Evolutionary conservation across 2,888 invertebrate species (phyloP).

Genomic region (Latrodectus elegans): DNA sequence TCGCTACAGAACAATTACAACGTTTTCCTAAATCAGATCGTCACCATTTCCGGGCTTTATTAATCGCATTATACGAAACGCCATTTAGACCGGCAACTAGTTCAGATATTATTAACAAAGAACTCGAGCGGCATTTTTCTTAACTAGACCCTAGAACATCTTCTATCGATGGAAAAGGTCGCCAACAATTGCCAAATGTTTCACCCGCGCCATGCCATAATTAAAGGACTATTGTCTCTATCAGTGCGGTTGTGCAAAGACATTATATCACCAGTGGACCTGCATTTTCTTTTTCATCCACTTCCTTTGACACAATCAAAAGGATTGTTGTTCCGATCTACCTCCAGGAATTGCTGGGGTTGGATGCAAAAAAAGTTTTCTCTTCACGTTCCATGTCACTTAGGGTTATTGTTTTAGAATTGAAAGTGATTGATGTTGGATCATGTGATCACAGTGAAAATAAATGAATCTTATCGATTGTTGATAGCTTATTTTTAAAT

Average conservation of each 20-base stretch:
- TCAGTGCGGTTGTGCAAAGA: neutral
- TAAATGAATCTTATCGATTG: no score
- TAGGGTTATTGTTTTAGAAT: no score
- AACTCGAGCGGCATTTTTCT: neutral
- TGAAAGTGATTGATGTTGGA: no score
- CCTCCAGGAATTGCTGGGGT: no score
- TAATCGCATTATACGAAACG: neutral
- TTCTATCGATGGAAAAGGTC: neutral
- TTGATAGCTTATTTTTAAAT: no score
- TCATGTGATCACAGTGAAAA: no score
- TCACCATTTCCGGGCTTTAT: neutral
- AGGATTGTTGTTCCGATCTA: neutral
- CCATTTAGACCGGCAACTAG: neutral
- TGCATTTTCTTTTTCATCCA: neutral
- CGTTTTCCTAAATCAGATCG: neutral
- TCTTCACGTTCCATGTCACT: no score
- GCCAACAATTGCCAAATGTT: constrained; percentile 1
- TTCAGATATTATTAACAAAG: neutral
- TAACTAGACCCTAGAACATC: constrained; percentile 1
- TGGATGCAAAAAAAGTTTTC: no score
- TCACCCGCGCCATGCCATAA: neutral
- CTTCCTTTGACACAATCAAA: neutral
- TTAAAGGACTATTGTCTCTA: constrained; percentile 5
- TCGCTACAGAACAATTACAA: neutral
- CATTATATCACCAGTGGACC: neutral